A percentile compares a stretch with the other conserved stretches of the same genome.
These are phyloP conservation scores for Cuculus canorus DNA, from an alignment of 2,797 vertebrate genomes.

Conservation along the genomic window DNA sequence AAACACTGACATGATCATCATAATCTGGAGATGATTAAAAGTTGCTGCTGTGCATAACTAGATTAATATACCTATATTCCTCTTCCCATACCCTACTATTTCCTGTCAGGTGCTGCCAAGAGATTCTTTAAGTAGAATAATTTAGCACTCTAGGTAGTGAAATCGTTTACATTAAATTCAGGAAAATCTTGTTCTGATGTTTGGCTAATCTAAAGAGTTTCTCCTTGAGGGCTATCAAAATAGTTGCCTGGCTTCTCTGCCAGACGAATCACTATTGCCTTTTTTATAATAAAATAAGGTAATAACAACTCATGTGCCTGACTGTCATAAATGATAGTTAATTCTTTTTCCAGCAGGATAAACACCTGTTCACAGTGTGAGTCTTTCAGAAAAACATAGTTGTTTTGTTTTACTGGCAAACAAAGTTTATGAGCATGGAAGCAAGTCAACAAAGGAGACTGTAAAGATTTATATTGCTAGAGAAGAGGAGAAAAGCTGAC, in stretches of 20 bases:
- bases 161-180: not conserved
- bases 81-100: not conserved
- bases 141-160: not conserved
- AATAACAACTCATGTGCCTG: not conserved
- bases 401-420: not conserved
- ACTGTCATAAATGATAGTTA: not conserved
- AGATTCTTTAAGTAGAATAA: not conserved
- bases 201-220: not conserved
- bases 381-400: not conserved
- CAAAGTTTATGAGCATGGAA: not conserved
- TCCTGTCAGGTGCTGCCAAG: not conserved
- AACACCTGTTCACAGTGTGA: not conserved
- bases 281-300: not conserved
- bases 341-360: slow-evolving; percentile 2
- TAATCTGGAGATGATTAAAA: not conserved
- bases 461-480: not conserved
- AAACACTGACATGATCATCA: not conserved
- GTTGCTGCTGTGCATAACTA: not conserved
- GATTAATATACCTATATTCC: not conserved
- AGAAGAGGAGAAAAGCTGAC: not conserved
- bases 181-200: not conserved
- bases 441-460: not conserved
- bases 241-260: not conserved
- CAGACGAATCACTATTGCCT: not conserved
- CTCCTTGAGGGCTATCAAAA: not conserved